Conservation (phyloP, 37 sponge, comb jelly and placozoan genomes). For the Theonella swinhoei region DNA sequence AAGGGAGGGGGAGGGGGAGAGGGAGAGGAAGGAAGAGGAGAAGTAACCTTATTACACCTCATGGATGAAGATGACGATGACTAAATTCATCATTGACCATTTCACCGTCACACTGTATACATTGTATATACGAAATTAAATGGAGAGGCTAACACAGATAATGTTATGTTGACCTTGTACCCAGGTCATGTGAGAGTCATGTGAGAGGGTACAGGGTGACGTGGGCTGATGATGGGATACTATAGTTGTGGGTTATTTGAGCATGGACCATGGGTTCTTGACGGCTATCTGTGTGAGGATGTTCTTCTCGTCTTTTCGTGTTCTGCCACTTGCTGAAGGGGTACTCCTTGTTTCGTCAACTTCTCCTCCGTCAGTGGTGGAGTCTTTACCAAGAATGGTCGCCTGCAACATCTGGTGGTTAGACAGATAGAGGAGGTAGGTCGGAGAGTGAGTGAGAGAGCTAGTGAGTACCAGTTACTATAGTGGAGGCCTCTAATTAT, state of each 20-base stretch:
- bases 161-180: too few species aligned
- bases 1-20: conserved; percentile 3
- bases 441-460: conserved; percentile 18
- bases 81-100: background rate
- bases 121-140: background rate
- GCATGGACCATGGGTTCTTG: conserved; percentile 16
- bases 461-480: background rate
- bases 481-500: background rate
- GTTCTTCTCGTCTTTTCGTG: conserved; percentile 25
- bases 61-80: conserved; percentile 38
- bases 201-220: too few species aligned
- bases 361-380: background rate
- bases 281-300: background rate
- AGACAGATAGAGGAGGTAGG: background rate
- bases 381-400: background rate
- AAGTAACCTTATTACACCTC: conserved; percentile 30
- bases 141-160: background rate
- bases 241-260: background rate
- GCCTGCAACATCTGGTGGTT: background rate
- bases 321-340: background rate
- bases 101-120: background rate
- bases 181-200: too few species aligned
- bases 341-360: background rate
- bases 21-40: background rate
- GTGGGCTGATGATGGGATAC: too few species aligned